phyloP scores from a whole-genome alignment of 2,113 vertebrate species.

The Eira barbara region DNA sequence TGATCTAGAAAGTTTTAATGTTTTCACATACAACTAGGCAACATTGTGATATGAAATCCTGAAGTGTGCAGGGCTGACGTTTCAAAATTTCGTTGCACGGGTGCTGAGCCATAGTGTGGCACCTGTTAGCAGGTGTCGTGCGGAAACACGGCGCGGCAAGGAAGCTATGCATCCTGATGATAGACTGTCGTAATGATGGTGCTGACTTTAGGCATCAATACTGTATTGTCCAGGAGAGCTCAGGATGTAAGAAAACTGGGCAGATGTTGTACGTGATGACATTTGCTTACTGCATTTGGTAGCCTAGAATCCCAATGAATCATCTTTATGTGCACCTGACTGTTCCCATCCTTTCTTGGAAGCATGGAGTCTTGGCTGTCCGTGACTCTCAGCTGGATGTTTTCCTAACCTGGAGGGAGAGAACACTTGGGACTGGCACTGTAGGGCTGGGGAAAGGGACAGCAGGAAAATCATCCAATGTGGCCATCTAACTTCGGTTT shows the following conservation, averaged over 20 bases:
- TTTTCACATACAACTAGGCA: not conserved
- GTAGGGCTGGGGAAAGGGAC: not conserved
- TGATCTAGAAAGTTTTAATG: fast-evolving
- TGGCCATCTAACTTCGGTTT: not conserved
- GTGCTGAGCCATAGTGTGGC: fast-evolving
- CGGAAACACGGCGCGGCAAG: fast-evolving
- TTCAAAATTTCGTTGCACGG: not conserved
- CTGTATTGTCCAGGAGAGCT: not conserved
- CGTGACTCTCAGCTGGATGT: not conserved
- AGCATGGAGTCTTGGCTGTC: not conserved
- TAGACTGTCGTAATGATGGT: fast-evolving
- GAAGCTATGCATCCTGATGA: fast-evolving
- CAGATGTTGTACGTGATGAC: not conserved
- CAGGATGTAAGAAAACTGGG: fast-evolving
- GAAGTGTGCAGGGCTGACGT: fast-evolving
- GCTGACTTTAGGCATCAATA: fast-evolving
- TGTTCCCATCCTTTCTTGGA: not conserved
- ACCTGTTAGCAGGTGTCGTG: no score
- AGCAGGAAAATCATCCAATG: fast-evolving
- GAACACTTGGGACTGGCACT: no score
- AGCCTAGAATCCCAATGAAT: fast-evolving
- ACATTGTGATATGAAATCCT: not conserved
- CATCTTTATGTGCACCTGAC: no score
- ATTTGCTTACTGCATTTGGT: not conserved
- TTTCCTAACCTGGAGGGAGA: not conserved